Evolutionary conservation across 2,888 invertebrate species (phyloP).

Genomic region (Oxytorus armatus): DNA sequence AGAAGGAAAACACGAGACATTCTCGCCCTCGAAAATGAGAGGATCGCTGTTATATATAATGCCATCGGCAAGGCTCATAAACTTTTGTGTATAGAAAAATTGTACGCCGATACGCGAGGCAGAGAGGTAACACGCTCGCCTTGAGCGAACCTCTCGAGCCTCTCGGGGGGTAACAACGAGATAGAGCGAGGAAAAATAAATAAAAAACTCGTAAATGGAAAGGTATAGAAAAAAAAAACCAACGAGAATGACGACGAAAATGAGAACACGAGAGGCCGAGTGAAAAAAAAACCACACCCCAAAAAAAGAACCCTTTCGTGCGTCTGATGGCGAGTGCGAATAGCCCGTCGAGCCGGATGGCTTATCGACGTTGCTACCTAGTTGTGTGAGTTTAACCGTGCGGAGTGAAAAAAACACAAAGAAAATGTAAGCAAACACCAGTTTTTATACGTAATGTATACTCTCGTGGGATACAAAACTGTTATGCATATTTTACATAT

Average conservation of each 20-base stretch:
- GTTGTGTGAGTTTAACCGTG: too few species aligned
- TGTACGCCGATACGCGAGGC: too few species aligned
- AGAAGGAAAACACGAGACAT: neutral
- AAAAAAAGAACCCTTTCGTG: conserved; percentile 25
- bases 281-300: conserved; percentile 36
- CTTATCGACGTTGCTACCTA: conserved; percentile 71
- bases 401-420: too few species aligned
- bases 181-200: neutral
- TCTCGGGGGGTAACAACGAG: conserved; percentile 5
- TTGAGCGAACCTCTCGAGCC: neutral
- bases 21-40: conserved; percentile 44
- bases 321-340: conserved; percentile 69
- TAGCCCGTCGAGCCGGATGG: conserved; percentile 70
- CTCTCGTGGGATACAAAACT: too few species aligned
- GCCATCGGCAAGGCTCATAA: conserved; percentile 33
- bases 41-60: conserved; percentile 32
- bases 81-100: conserved; percentile 29
- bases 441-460: too few species aligned
- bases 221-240: conserved; percentile 17
- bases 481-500: too few species aligned
- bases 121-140: conserved; percentile 21
- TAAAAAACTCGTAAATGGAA: too few species aligned
- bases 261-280: neutral
- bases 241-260: neutral
- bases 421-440: too few species aligned